Percentiles rank a stretch among this genome's conserved stretches.
Evolutionary conservation across 1,140 invertebrate species (phyloP).

Genomic region (Piezodorus guildinii): DNA sequence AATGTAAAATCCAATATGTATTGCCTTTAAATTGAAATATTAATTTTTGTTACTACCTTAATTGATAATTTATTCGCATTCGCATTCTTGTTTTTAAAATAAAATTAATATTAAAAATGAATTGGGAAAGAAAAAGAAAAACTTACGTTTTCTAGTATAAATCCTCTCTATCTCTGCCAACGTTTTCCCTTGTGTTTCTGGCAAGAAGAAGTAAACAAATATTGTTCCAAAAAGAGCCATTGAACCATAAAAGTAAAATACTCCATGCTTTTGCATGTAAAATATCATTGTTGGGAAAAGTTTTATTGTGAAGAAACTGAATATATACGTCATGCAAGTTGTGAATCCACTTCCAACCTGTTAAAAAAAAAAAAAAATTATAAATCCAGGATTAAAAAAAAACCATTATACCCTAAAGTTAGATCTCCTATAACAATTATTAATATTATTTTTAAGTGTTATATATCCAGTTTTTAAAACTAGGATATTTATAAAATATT

Average conservation of each 20-base stretch:
- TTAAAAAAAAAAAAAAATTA: conserved; percentile 9
- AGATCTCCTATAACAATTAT: too few relatives aligned
- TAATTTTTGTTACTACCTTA: too few relatives aligned
- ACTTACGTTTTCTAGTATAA: conserved; percentile 25
- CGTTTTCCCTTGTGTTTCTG: conserved; percentile 69
- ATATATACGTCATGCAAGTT: conserved; percentile 51
- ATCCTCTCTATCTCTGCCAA: conserved; percentile 50
- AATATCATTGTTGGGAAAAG: conserved; percentile 42
- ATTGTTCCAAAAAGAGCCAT: conserved; percentile 53
- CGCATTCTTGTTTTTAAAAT: too few relatives aligned
- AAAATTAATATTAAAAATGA: too few relatives aligned
- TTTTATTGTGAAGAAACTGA: conserved; percentile 62
- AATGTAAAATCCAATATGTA: too few relatives aligned
- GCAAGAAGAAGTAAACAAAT: conserved; percentile 53
- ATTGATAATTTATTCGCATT: too few relatives aligned
- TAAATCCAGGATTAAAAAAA: not conserved
- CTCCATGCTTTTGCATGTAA: conserved; percentile 36
- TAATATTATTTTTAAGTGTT: too few relatives aligned
- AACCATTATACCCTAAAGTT: too few relatives aligned
- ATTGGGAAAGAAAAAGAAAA: not conserved
- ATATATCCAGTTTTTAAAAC: too few relatives aligned
- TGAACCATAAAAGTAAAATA: conserved; percentile 58
- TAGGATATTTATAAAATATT: too few relatives aligned
- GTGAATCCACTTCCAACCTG: conserved; percentile 49
- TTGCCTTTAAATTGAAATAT: too few relatives aligned